Evolutionary conservation across 1,140 invertebrate species (phyloP).

Genomic region (Stegodyphus mimosarum): DNA sequence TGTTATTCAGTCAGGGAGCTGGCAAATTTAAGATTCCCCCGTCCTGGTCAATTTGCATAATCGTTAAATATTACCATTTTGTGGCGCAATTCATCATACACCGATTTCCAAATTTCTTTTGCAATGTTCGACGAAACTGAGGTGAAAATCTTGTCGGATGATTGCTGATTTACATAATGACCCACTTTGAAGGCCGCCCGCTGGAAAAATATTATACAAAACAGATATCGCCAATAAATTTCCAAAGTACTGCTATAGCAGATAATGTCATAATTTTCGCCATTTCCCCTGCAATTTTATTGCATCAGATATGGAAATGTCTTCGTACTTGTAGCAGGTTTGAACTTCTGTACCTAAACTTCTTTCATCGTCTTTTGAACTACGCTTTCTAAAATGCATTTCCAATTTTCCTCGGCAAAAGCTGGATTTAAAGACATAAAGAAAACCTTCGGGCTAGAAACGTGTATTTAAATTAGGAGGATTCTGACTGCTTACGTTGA

Average conservation of each 20-base stretch:
- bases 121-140: constrained; percentile 22
- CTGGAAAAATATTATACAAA: constrained; percentile 51
- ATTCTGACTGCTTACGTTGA: too few relatives aligned
- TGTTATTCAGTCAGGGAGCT: constrained; percentile 40
- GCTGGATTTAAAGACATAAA: neutral
- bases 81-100: constrained; percentile 38
- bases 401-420: neutral
- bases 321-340: constrained; percentile 34
- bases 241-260: constrained; percentile 41
- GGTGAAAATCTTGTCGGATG: constrained; percentile 50
- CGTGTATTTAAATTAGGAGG: too few relatives aligned
- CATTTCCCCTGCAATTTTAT: constrained; percentile 31
- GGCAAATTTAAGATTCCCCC: constrained; percentile 33
- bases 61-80: constrained; percentile 51
- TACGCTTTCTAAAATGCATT: constrained; percentile 7
- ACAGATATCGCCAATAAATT: constrained; percentile 51
- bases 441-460: too few relatives aligned
- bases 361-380: constrained; percentile 40
- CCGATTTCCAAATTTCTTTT: constrained; percentile 1
- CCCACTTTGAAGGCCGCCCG: constrained; percentile 34
- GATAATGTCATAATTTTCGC: constrained; percentile 51
- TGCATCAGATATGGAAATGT: constrained; percentile 41
- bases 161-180: constrained; percentile 49
- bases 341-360: constrained; percentile 28
- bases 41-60: constrained; percentile 34